Evolutionary conservation across 2,797 vertebrate species (phyloP).

Genomic region (Coregonus sp.): DNA sequence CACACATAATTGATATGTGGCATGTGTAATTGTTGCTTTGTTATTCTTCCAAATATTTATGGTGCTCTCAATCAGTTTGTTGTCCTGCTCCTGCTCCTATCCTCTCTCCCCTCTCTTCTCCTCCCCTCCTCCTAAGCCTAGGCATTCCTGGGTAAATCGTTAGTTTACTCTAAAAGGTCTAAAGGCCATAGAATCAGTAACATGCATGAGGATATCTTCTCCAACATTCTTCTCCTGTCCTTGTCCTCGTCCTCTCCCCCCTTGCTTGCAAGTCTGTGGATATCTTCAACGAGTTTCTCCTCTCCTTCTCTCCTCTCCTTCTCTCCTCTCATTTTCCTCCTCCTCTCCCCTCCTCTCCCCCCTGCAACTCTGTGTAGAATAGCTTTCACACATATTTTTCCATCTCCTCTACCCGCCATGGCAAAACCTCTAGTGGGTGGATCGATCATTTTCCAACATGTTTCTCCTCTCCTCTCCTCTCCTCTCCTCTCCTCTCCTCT

Average conservation of each 20-base stretch:
- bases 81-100: neutral
- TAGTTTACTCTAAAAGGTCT: constrained; percentile 37
- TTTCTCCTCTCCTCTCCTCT: too few relatives aligned
- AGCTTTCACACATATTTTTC: constrained; percentile 37
- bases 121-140: constrained; percentile 14
- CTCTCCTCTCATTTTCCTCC: constrained; percentile 7
- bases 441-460: too few relatives aligned
- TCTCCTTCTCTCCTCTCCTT: neutral
- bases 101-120: neutral
- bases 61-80: constrained; percentile 50
- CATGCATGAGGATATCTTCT: constrained; percentile 1
- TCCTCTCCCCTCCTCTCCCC: neutral
- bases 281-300: neutral
- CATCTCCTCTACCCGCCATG: too few relatives aligned
- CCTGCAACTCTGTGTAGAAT: neutral
- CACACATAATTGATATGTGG: constrained; percentile 61
- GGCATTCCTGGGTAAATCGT: constrained; percentile 47
- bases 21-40: constrained; percentile 64
- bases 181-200: constrained; percentile 36
- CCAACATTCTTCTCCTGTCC: constrained; percentile 26
- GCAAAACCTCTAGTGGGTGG: too few relatives aligned
- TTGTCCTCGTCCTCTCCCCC: neutral
- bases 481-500: too few relatives aligned
- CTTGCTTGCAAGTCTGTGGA: neutral
- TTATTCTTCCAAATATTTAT: constrained; percentile 66